A percentile compares a stretch with the other conserved stretches of the same genome.
Evolutionary conservation across 2,113 vertebrate species (phyloP).

Genomic region (Alligator mississippiensis): DNA sequence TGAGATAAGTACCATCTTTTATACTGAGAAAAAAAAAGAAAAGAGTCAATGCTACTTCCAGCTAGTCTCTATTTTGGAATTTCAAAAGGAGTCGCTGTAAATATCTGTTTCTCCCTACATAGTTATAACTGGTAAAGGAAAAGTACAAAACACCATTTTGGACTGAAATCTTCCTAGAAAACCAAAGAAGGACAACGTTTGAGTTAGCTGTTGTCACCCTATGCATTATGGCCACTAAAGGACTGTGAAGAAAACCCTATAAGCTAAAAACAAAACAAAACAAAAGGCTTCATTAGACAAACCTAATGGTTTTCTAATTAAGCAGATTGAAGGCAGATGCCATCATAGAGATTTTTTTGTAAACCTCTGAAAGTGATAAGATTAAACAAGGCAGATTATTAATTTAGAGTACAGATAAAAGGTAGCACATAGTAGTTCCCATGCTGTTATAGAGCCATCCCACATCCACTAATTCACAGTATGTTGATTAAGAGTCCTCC

Average conservation of each 20-base stretch:
- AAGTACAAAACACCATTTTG: neutral
- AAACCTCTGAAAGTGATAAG: constrained; percentile 52
- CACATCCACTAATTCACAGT: neutral
- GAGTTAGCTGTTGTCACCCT: neutral
- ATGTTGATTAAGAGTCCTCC: neutral
- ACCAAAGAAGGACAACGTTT: neutral
- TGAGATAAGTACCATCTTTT: neutral
- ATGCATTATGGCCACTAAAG: neutral
- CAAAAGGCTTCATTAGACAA: constrained; percentile 4
- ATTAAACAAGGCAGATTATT: constrained; percentile 57
- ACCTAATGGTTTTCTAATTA: constrained; percentile 48
- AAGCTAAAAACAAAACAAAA: constrained; percentile 5
- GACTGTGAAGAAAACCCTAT: constrained; percentile 38
- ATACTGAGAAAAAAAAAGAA: neutral
- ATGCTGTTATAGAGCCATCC: neutral
- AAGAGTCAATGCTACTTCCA: neutral
- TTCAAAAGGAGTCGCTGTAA: neutral
- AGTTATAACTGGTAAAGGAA: neutral
- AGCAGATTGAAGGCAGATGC: constrained; percentile 38
- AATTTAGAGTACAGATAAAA: neutral
- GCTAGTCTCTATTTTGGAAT: constrained; percentile 9
- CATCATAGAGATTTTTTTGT: constrained; percentile 26
- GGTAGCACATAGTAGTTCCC: neutral
- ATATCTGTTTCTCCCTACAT: neutral
- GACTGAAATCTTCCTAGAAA: constrained; percentile 3